Evolutionary conservation across 2,888 invertebrate genomes (phyloP).

Genomic region (Drepana falcataria): DNA sequence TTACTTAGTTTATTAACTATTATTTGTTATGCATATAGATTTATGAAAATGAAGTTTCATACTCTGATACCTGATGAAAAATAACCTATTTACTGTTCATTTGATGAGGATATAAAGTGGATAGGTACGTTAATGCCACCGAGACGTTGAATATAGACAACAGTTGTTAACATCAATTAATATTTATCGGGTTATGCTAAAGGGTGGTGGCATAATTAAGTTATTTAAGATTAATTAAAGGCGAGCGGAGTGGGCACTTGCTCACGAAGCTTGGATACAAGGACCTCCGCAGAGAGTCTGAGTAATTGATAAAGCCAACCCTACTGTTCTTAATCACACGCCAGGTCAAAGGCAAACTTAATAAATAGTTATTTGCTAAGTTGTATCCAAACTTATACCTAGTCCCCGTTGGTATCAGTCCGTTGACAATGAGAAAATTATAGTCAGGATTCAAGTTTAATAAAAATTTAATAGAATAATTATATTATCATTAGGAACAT

Average conservation of each 20-base stretch:
- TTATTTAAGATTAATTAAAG: constrained; percentile 62
- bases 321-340: constrained; percentile 52
- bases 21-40: neutral
- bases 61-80: neutral
- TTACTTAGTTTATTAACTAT: constrained; percentile 7
- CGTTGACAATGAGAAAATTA: neutral
- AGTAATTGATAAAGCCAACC: constrained; percentile 68
- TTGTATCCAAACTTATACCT: constrained; percentile 40
- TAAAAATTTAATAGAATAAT: neutral
- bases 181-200: constrained; percentile 3
- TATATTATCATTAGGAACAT: no score
- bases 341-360: constrained; percentile 45
- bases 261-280: constrained; percentile 24
- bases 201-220: constrained; percentile 51
- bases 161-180: neutral
- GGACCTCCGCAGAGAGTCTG: constrained; percentile 44
- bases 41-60: neutral
- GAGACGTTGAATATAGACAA: neutral
- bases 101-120: neutral
- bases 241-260: constrained; percentile 34
- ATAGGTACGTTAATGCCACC: neutral
- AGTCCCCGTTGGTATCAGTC: constrained; percentile 13
- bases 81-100: neutral
- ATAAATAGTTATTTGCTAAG: constrained; percentile 50
- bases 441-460: neutral